Conservation (phyloP, 2,113 vertebrate genomes). For the Raphicerus campestris region DNA sequence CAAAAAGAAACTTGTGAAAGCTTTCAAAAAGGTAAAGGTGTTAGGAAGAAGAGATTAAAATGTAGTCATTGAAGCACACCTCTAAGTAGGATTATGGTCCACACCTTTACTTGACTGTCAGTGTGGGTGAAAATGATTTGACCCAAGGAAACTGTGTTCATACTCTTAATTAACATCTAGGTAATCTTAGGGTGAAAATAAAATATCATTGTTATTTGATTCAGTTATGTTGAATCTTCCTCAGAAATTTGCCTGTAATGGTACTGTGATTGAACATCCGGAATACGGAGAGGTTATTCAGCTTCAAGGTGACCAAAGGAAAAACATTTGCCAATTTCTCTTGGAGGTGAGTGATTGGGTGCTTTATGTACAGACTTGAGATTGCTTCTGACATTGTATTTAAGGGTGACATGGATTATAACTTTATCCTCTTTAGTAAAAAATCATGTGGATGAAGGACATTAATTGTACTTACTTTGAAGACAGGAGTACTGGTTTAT, state of each 20-base stretch:
- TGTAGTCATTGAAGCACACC: background rate
- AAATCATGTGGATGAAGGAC: background rate
- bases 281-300: conserved; percentile 91
- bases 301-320: conserved; percentile 88
- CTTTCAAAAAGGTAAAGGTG: conserved; percentile 88
- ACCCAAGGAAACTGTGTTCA: background rate
- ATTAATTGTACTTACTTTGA: background rate
- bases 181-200: background rate
- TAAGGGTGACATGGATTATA: background rate
- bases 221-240: background rate
- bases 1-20: conserved; percentile 94
- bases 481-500: background rate
- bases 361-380: background rate
- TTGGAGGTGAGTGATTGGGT: conserved; percentile 81
- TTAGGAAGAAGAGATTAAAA: background rate
- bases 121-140: too few relatives aligned
- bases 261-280: conserved; percentile 89
- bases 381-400: background rate
- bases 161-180: background rate
- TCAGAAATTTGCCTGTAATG: conserved; percentile 90
- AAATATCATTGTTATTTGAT: background rate
- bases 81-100: background rate
- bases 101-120: background rate
- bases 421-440: background rate
- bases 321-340: conserved; percentile 89